Percentiles rank a stretch among this genome's conserved stretches.
Conservation (phyloP, 2,113 vertebrate species). For the Ammodytes dubius region DNA sequence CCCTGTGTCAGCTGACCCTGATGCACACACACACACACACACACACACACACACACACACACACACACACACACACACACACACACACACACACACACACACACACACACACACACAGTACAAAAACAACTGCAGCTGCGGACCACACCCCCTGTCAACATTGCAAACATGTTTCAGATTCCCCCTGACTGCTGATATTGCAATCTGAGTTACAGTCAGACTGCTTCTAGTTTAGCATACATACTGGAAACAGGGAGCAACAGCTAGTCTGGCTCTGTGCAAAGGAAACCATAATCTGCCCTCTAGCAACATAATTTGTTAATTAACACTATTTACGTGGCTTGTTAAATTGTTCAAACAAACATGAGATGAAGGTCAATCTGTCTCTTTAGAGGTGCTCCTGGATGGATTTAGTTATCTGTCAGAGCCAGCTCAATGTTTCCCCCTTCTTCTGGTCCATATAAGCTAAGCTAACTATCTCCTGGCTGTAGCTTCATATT, state of each 20-base stretch:
- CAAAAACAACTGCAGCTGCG: constrained; percentile 56
- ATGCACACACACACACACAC: constrained; percentile 47
- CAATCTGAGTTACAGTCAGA: not conserved
- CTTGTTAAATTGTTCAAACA: not conserved
- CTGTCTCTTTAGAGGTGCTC: not conserved
- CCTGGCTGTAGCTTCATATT: not conserved
- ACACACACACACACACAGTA: not conserved
- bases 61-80: constrained; percentile 36
- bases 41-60: constrained; percentile 24
- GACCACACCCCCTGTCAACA: constrained; percentile 42
- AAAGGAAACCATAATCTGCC: not conserved
- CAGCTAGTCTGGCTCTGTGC: not conserved
- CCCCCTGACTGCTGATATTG: constrained; percentile 22
- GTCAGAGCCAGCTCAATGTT: not conserved
- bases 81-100: constrained; percentile 45
- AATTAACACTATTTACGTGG: not conserved
- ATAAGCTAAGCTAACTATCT: not conserved
- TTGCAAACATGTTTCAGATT: constrained; percentile 48
- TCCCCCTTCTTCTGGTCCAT: not conserved
- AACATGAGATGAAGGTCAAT: not conserved
- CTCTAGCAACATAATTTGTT: not conserved
- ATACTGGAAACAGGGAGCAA: not conserved
- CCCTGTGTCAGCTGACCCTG: constrained; percentile 62
- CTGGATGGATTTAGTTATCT: not conserved
- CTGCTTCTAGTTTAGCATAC: not conserved